Evolutionary conservation across 2,797 vertebrate species (phyloP).

Genomic region (Rhabdophis nuchalis): DNA sequence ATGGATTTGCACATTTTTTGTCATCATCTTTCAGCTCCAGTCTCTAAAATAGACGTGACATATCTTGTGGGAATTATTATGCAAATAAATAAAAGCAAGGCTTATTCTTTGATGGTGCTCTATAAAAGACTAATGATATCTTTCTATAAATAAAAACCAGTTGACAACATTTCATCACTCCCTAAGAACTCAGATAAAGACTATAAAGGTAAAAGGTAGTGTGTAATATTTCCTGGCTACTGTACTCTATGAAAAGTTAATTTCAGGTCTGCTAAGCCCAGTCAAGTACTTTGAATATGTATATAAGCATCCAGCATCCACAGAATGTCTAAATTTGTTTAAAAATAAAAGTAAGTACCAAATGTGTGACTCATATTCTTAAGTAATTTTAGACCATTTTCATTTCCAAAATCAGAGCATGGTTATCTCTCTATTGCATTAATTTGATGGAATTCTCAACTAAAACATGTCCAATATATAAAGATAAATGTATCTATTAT

Average conservation of each 20-base stretch:
- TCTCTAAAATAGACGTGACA: neutral
- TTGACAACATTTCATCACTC: neutral
- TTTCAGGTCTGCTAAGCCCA: neutral
- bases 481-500: neutral
- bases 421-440: neutral
- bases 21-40: neutral
- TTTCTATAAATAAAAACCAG: neutral
- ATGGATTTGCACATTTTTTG: neutral
- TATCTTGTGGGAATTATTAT: neutral
- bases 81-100: neutral
- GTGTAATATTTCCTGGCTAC: neutral
- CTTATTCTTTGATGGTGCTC: neutral
- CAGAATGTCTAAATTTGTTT: neutral
- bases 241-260: neutral
- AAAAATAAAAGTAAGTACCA: neutral
- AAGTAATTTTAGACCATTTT: neutral
- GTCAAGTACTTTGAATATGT: neutral
- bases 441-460: neutral
- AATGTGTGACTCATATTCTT: neutral
- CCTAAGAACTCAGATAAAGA: neutral
- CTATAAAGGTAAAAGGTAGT: neutral
- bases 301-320: neutral
- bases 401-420: neutral
- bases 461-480: neutral
- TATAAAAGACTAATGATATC: neutral